Conservation (phyloP, 2,888 invertebrate species). For the Erebia palarica region DNA sequence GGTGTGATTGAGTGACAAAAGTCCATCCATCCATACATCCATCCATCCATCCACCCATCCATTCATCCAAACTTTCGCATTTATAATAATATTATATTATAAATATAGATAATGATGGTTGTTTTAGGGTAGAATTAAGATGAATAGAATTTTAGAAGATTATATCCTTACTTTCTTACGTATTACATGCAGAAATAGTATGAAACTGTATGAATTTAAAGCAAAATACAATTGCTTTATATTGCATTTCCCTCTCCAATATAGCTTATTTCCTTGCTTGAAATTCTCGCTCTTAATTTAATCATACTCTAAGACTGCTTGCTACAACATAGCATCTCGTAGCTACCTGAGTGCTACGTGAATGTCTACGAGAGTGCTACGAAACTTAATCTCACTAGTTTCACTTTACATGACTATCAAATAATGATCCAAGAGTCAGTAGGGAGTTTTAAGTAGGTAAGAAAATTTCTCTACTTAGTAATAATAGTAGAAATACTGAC, state of each 20-base stretch:
- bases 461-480: no score
- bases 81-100: no score
- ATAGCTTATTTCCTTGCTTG: slow-evolving; percentile 15
- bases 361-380: neutral
- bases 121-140: no score
- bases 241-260: slow-evolving; percentile 14
- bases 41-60: no score
- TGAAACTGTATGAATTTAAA: neutral
- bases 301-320: slow-evolving; percentile 7
- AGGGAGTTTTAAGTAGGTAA: neutral
- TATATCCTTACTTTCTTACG: no score
- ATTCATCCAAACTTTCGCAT: no score
- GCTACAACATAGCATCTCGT: slow-evolving; percentile 8
- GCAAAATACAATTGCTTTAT: neutral
- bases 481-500: no score
- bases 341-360: slow-evolving; percentile 7
- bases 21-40: no score
- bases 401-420: slow-evolving; percentile 1
- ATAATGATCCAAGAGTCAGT: neutral
- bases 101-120: no score
- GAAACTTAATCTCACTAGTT: slow-evolving; percentile 12
- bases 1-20: no score
- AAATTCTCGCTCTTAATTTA: slow-evolving; percentile 23
- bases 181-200: neutral
- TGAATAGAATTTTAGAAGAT: no score